A percentile compares a stretch with the other conserved stretches of the same genome.
These are phyloP conservation scores for Chironomus riparius DNA, from an alignment of 2,888 invertebrate species.

Conservation along the genomic window DNA sequence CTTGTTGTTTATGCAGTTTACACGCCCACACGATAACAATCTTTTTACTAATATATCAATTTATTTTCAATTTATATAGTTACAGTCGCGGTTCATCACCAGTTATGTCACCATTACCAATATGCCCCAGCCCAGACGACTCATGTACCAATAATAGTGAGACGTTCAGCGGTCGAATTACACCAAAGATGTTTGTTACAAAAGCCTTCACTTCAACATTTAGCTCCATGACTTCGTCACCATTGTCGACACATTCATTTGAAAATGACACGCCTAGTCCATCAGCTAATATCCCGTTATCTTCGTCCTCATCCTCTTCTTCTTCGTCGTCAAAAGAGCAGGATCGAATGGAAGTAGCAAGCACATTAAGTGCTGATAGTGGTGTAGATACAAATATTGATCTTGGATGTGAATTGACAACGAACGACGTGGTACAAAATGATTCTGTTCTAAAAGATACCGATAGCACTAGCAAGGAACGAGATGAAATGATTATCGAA, in stretches of 20 bases:
- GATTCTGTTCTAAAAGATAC: background rate
- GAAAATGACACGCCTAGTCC: slow-evolving; percentile 13
- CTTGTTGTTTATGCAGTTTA: too few species aligned
- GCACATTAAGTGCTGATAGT: background rate
- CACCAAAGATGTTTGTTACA: slow-evolving; percentile 38
- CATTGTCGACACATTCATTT: slow-evolving; percentile 5
- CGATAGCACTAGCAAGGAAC: background rate
- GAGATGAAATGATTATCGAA: background rate
- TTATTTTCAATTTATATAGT: background rate
- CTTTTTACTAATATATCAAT: too few species aligned
- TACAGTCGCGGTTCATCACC: slow-evolving; percentile 41
- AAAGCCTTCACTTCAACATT: slow-evolving; percentile 5
- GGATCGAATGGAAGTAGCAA: slow-evolving; percentile 10
- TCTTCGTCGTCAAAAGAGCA: background rate
- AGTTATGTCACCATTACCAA: slow-evolving; percentile 40
- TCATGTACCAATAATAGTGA: slow-evolving; percentile 28
- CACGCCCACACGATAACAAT: too few species aligned
- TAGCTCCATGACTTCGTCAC: slow-evolving; percentile 21
- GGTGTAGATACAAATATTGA: slow-evolving; percentile 10
- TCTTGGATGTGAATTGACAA: background rate
- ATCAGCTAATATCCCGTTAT: background rate
- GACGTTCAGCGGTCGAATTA: slow-evolving; percentile 39
- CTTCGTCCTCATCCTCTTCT: background rate
- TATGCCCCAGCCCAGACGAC: slow-evolving; percentile 42
- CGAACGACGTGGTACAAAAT: background rate